Base-by-base conservation (phyloP, 2,797 vertebrate genomes). In the Bradypus variegatus region DNA sequence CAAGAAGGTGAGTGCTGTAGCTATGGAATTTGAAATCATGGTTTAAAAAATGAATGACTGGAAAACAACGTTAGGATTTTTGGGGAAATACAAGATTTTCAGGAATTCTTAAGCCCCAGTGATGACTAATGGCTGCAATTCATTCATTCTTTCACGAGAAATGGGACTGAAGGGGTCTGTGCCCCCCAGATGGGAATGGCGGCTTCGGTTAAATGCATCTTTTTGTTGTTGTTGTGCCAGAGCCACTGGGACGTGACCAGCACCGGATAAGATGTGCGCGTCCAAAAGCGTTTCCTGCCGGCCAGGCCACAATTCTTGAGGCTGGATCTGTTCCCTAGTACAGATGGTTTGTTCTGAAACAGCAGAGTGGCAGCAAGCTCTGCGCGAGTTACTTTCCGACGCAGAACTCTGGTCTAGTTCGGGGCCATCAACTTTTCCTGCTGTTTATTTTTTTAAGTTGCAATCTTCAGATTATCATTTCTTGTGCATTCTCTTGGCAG, bases 361-460 rank as follows among this genome's bases (percentile, higher is more conserved):
- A 27, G 8, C 10, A 8, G 11, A 15, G 67, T 9, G 29, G 3
- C 19, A n/a, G n/a, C n/a, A n/a, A 12, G 16, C 70, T 19, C 2
- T 0, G 12, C 2, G 27, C 1, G 29, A 48, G 3, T 9, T 13
- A 10, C 23, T 13, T 4, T 23, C 60, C n/a, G 7, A 29, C 23
- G 5, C 31, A 19, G 29, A 33, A 4, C 7, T n/a, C 27, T 76
- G 19, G 0, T 19, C 12, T 2, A 25, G 27, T 9, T 38, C 15
- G 27, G 19, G 5, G 8, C 77, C 38, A 11, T 48, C 5, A 38
- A 23, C 16, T 21, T 41, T 69, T 38, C 45, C 16, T 4, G 9
- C 8, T 14, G 10, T 50, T 50, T 12, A 33, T 21, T 64, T 21
- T 13, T 45, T 10, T 15, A 5, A 6, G 10, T 29, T 45, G 10